phyloP scores from a whole-genome alignment of 2,797 vertebrate species.

The Staurois parvus region DNA sequence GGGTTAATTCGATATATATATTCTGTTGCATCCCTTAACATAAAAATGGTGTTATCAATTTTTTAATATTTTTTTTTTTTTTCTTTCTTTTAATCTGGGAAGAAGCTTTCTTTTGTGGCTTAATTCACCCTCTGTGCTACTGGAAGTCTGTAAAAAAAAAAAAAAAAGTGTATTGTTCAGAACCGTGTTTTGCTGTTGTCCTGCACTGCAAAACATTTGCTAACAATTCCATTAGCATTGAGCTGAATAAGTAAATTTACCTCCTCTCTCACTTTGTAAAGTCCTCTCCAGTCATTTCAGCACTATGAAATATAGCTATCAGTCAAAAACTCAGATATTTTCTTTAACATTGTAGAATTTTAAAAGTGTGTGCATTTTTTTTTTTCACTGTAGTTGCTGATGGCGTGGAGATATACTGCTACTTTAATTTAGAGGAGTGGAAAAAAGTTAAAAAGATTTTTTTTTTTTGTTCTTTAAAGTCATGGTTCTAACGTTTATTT shows the following conservation, averaged over 20 bases:
- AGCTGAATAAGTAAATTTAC: slow-evolving; percentile 14
- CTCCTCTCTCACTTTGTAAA: neutral
- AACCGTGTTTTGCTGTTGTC: slow-evolving; percentile 18
- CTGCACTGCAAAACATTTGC: slow-evolving; percentile 1
- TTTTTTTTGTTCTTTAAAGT: slow-evolving; percentile 58
- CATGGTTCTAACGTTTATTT: slow-evolving; percentile 54
- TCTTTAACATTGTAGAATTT: neutral
- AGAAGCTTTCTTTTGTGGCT: slow-evolving; percentile 2
- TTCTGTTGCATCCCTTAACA: slow-evolving; percentile 38
- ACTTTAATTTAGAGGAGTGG: slow-evolving; percentile 23
- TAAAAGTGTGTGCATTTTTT: slow-evolving; percentile 2
- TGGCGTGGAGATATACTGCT: neutral
- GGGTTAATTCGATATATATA: slow-evolving; percentile 34
- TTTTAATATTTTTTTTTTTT: neutral
- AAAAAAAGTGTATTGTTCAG: slow-evolving; percentile 29
- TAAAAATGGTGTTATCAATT: slow-evolving; percentile 40
- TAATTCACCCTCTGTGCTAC: slow-evolving; percentile 9
- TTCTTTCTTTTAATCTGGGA: slow-evolving; percentile 26
- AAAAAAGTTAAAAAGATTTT: slow-evolving; percentile 37
- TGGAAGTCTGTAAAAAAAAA: slow-evolving; percentile 28
- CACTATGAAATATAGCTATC: slow-evolving; percentile 4
- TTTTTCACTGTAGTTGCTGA: neutral
- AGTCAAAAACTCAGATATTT: neutral
- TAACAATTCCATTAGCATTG: slow-evolving; percentile 21
- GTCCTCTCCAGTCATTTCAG: slow-evolving; percentile 4